phyloP scores from a whole-genome alignment of 2,797 vertebrate species.

The Diglossa cyanea region DNA sequence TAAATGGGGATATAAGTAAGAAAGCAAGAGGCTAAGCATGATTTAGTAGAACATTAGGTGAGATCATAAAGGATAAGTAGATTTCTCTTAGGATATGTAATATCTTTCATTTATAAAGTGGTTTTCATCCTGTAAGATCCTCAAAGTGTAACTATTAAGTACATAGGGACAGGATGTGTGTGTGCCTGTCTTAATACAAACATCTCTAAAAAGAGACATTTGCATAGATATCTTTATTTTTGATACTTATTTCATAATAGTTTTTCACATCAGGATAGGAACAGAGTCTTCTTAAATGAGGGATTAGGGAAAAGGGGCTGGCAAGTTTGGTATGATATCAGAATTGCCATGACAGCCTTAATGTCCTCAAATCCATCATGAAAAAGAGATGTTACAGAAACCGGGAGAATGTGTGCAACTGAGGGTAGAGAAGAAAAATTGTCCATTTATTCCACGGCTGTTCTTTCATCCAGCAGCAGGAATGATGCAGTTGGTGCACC shows the following conservation, averaged over 20 bases:
- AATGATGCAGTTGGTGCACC: background rate
- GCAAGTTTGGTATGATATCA: background rate
- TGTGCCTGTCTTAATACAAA: background rate
- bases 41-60: slow-evolving; percentile 46
- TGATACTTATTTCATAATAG: background rate
- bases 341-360: background rate
- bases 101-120: slow-evolving; percentile 18
- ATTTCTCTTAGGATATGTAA: slow-evolving; percentile 32
- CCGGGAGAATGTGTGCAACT: background rate
- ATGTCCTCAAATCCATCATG: background rate
- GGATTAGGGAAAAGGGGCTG: background rate
- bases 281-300: background rate
- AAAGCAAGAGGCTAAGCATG: slow-evolving; percentile 39
- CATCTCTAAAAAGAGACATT: background rate
- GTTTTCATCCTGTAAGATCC: background rate
- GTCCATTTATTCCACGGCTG: background rate
- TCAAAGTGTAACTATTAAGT: background rate
- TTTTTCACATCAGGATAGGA: background rate
- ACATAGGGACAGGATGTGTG: background rate
- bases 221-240: background rate
- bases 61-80: slow-evolving; percentile 56
- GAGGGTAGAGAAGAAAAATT: background rate
- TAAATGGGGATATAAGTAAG: slow-evolving; percentile 22
- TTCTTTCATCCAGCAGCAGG: background rate
- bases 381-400: background rate